phyloP scores from a whole-genome alignment of 2,113 vertebrate genomes.

The Eira barbara region DNA sequence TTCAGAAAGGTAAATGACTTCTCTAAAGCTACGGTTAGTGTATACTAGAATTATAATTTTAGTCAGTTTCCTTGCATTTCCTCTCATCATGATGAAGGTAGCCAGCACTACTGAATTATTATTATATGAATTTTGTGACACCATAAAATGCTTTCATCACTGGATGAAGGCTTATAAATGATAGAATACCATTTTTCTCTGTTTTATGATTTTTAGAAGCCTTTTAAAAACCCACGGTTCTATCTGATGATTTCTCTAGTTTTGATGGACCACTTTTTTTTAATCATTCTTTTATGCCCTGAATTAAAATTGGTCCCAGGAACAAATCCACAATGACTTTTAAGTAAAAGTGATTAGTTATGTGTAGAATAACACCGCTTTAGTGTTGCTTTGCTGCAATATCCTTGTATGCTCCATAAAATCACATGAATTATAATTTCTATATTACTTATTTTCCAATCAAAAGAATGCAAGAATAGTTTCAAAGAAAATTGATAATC shows the following conservation, averaged over 20 bases:
- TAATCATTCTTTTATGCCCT: background rate
- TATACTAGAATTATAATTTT: background rate
- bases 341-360: background rate
- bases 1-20: background rate
- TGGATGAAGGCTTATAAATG: background rate
- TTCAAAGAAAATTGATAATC: background rate
- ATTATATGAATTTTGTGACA: background rate
- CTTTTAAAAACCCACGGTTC: background rate
- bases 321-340: background rate
- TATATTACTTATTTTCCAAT: background rate
- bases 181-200: constrained; percentile 2
- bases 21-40: background rate
- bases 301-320: background rate
- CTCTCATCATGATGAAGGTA: background rate
- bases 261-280: background rate
- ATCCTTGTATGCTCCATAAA: background rate
- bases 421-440: background rate
- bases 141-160: background rate
- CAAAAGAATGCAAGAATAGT: background rate
- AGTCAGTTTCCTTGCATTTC: background rate
- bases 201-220: background rate
- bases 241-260: background rate
- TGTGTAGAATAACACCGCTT: background rate
- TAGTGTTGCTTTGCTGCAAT: background rate
- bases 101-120: background rate